Percentiles rank a stretch among this genome's conserved stretches.
Evolutionary conservation across 2,113 vertebrate genomes (phyloP).

Genomic region (Talpa occidentalis): DNA sequence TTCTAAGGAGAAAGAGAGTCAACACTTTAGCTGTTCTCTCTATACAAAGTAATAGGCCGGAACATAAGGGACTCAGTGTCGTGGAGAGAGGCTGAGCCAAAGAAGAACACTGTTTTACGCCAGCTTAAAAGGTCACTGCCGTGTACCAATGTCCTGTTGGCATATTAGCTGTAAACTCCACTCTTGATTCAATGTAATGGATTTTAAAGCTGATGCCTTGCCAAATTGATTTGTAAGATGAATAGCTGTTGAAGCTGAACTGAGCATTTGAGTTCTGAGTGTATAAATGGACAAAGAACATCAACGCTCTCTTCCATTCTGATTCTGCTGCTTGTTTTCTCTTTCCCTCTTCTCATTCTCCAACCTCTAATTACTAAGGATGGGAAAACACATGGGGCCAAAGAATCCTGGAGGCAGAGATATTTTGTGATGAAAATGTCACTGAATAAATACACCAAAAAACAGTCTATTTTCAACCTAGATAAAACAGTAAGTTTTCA

Average conservation of each 20-base stretch:
- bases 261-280: conserved; percentile 63
- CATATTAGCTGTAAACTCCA: conserved; percentile 66
- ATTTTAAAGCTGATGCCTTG: conserved; percentile 83
- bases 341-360: not conserved
- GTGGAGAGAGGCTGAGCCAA: conserved; percentile 68
- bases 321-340: not conserved
- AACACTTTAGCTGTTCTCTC: conserved; percentile 67
- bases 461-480: not conserved
- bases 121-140: conserved; percentile 80
- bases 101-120: conserved; percentile 70
- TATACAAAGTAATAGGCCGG: conserved; percentile 54
- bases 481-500: not conserved
- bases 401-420: not conserved
- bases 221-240: conserved; percentile 80
- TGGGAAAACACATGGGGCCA: not conserved
- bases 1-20: not conserved
- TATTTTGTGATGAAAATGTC: conserved; percentile 12
- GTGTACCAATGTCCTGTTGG: conserved; percentile 59
- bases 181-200: conserved; percentile 81
- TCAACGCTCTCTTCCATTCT: not conserved
- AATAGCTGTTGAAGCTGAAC: conserved; percentile 74
- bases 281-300: conserved; percentile 67
- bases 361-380: not conserved
- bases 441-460: not conserved
- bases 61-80: conserved; percentile 76